These are phyloP conservation scores for Gymnothorax javanicus DNA, from an alignment of 2,797 vertebrate genomes.

Conservation along the genomic window DNA sequence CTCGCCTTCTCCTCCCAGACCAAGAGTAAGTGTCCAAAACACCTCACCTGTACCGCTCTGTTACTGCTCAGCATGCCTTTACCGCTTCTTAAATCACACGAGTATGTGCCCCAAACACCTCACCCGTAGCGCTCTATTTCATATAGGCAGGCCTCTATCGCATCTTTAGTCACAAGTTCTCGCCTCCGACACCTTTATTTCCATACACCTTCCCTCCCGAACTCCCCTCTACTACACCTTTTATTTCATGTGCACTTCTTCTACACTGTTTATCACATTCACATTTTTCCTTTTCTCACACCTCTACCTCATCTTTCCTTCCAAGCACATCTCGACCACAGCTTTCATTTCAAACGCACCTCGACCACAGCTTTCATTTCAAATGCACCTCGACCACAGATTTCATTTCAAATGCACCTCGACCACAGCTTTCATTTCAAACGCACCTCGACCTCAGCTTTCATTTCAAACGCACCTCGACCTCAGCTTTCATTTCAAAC, in stretches of 20 bases:
- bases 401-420: background rate
- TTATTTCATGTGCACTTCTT: too few species aligned
- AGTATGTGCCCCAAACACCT: background rate
- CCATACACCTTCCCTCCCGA: too few species aligned
- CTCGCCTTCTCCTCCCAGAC: slow-evolving; percentile 83
- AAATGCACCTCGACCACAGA: background rate
- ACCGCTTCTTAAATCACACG: background rate
- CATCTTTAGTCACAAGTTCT: too few species aligned
- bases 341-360: background rate
- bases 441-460: background rate
- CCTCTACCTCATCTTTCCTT: too few species aligned
- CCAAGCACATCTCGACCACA: too few species aligned
- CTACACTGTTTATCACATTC: too few species aligned
- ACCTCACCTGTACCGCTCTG: background rate
- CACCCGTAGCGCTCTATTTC: too few species aligned
- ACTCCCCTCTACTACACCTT: too few species aligned
- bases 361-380: background rate
- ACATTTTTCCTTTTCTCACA: too few species aligned
- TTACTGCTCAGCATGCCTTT: background rate
- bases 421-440: too few species aligned
- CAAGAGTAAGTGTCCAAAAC: slow-evolving; percentile 76
- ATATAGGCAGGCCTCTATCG: too few species aligned
- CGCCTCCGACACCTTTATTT: too few species aligned
- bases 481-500: background rate
- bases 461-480: background rate